Percentiles rank a stretch among this genome's conserved stretches.
Evolutionary conservation across 2,797 vertebrate genomes (phyloP).

Genomic region (Paratrypauchen microcephalus): DNA sequence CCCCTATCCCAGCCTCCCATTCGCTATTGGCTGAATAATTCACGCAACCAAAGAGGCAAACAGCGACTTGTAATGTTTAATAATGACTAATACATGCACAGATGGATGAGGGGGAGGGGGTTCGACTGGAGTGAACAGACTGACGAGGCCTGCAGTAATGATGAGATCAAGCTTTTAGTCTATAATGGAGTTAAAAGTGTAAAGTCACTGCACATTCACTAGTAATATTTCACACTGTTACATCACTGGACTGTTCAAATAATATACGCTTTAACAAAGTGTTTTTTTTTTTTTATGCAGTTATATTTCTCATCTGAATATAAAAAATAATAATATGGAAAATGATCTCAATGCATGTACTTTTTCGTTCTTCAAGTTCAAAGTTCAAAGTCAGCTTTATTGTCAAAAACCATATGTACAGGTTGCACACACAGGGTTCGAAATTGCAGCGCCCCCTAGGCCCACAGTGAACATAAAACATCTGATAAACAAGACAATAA

Average conservation of each 20-base stretch:
- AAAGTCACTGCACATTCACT: conserved; percentile 10
- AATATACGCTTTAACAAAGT: not conserved
- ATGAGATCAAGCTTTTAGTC: conserved; percentile 45
- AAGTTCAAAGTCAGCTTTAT: too few species aligned
- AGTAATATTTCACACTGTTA: not conserved
- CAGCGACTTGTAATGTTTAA: conserved; percentile 78
- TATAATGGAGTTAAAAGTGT: not conserved
- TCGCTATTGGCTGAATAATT: conserved; percentile 73
- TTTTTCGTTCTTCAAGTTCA: too few species aligned
- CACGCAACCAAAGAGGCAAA: conserved; percentile 70
- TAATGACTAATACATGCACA: conserved; percentile 78
- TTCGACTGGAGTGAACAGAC: conserved; percentile 45
- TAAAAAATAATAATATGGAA: too few species aligned
- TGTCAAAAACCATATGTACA: too few species aligned
- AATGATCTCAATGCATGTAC: too few species aligned
- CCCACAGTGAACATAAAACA: too few species aligned
- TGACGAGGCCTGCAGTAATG: conserved; percentile 52
- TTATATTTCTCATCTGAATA: too few species aligned
- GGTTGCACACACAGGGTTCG: too few species aligned
- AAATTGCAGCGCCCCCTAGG: too few species aligned
- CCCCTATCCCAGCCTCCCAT: conserved; percentile 13
- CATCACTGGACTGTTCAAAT: not conserved
- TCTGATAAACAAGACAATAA: too few species aligned
- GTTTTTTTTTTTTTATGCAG: too few species aligned
- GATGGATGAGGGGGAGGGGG: conserved; percentile 21